A percentile compares a stretch with the other conserved stretches of the same genome.
These are phyloP conservation scores for Calidris pygmaea DNA, from an alignment of 2,113 vertebrate species.

Conservation along the genomic window DNA sequence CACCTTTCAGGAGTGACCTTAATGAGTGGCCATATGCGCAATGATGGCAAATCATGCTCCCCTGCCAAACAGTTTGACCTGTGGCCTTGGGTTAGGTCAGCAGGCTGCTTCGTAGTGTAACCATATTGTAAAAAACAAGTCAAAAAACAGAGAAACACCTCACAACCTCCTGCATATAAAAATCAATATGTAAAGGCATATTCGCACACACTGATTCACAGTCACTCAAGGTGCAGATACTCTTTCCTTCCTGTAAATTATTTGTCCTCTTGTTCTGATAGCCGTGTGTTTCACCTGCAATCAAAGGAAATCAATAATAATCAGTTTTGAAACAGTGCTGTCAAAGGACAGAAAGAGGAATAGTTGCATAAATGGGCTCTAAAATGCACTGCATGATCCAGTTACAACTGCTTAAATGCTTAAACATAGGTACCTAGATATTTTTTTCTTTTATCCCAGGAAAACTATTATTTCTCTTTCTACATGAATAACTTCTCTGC, in stretches of 20 bases:
- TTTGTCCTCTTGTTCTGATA: neutral
- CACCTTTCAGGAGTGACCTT: neutral
- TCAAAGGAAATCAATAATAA: neutral
- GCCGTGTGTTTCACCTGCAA: neutral
- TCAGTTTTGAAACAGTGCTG: neutral
- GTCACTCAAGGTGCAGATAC: neutral
- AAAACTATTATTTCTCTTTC: neutral
- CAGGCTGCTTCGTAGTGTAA: neutral
- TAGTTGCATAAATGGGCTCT: neutral
- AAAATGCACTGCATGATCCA: neutral
- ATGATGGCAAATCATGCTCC: neutral
- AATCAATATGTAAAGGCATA: neutral
- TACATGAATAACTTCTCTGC: neutral
- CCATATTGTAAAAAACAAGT: neutral
- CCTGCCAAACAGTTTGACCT: conserved; percentile 1
- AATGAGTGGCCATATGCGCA: neutral
- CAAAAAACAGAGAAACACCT: neutral
- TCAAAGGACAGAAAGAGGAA: neutral
- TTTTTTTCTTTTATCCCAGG: neutral
- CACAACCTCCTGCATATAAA: neutral
- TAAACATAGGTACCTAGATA: neutral
- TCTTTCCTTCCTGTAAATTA: neutral
- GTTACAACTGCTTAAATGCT: neutral
- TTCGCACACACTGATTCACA: neutral
- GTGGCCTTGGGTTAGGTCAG: neutral